A percentile compares a stretch with the other conserved stretches of the same genome.
Conservation (phyloP, 2,888 invertebrate species). For the Aporophyla lueneburgensis region DNA sequence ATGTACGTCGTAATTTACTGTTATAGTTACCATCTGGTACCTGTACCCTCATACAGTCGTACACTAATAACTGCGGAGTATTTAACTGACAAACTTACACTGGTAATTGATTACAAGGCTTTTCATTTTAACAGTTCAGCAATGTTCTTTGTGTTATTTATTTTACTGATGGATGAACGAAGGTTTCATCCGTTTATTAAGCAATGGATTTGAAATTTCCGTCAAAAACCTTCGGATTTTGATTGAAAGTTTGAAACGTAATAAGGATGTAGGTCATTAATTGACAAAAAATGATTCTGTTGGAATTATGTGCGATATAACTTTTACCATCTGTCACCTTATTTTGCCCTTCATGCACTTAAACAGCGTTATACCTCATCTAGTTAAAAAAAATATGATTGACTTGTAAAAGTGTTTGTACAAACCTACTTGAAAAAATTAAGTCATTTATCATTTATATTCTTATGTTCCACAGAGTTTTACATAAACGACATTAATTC, state of each 20-base stretch:
- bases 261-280: neutral
- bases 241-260: neutral
- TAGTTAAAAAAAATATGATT: too few species aligned
- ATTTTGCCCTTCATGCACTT: neutral
- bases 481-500: constrained; percentile 94
- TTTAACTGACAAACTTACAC: neutral
- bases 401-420: too few species aligned
- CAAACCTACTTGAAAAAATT: too few species aligned
- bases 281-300: neutral
- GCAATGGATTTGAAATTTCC: neutral
- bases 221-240: neutral
- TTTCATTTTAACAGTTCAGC: neutral
- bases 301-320: neutral
- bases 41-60: neutral
- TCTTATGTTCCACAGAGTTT: constrained; percentile 89
- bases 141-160: neutral
- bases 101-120: neutral
- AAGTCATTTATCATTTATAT: too few species aligned
- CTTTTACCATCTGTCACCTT: neutral
- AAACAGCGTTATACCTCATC: neutral
- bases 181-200: neutral
- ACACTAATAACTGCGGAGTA: too few species aligned
- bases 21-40: too few species aligned
- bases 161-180: neutral
- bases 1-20: too few species aligned